phyloP scores from a whole-genome alignment of 2,797 vertebrate genomes.

The Eutrigla gurnardus region DNA sequence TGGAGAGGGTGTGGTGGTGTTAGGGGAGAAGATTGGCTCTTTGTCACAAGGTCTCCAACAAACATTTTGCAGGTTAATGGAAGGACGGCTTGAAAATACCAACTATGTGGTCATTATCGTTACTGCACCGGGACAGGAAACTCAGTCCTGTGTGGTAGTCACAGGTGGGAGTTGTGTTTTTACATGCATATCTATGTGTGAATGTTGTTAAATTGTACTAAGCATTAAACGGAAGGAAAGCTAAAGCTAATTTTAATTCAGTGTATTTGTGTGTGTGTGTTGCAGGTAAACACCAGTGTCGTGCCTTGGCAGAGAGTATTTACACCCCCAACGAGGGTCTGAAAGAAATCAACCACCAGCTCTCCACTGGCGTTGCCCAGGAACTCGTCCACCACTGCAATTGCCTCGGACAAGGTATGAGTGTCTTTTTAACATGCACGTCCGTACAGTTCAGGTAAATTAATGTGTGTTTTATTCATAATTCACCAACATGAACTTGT shows the following conservation, averaged over 20 bases:
- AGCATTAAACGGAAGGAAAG: neutral
- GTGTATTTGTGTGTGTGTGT: slow-evolving; percentile 35
- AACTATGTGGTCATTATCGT: slow-evolving; percentile 96
- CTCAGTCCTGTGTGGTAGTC: slow-evolving; percentile 95
- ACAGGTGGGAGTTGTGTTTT: slow-evolving; percentile 67
- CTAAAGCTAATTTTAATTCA: neutral
- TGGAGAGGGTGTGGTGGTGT: slow-evolving; percentile 91
- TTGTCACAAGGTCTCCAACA: slow-evolving; percentile 93
- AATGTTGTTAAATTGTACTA: neutral
- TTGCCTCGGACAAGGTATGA: slow-evolving; percentile 91
- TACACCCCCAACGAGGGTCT: slow-evolving; percentile 90
- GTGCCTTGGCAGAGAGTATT: slow-evolving; percentile 93
- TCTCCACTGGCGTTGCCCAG: slow-evolving; percentile 90
- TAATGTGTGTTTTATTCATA: slow-evolving; percentile 12
- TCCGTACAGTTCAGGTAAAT: neutral
- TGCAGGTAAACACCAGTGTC: slow-evolving; percentile 95
- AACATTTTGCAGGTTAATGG: slow-evolving; percentile 90
- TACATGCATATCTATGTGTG: neutral
- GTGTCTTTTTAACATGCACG: neutral
- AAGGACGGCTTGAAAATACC: slow-evolving; percentile 90
- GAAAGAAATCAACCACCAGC: slow-evolving; percentile 91
- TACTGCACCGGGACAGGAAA: slow-evolving; percentile 85
- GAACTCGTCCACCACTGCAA: slow-evolving; percentile 91
- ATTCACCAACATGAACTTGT: slow-evolving; percentile 3
- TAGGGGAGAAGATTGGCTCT: slow-evolving; percentile 88